Conservation (phyloP, 2,113 vertebrate species). For the Grantiella picta region DNA sequence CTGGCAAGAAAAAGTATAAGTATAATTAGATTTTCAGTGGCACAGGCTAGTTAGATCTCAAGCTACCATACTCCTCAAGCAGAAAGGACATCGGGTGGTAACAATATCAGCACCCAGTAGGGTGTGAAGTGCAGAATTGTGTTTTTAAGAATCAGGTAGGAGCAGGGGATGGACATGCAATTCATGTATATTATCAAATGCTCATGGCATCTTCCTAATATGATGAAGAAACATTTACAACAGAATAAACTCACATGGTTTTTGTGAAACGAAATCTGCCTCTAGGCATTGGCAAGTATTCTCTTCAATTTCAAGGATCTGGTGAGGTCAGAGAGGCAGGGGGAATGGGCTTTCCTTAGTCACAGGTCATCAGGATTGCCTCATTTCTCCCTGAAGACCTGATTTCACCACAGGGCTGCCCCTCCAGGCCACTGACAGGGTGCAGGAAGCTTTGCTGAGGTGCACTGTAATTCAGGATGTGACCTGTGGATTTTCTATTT, state of each 20-base stretch:
- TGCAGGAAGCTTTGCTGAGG: not conserved
- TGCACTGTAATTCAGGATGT: not conserved
- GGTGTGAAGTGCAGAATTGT: not conserved
- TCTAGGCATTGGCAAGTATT: not conserved
- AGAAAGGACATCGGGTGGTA: not conserved
- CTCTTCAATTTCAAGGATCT: not conserved
- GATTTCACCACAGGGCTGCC: not conserved
- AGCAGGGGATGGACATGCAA: not conserved
- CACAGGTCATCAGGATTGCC: not conserved
- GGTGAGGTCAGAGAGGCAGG: not conserved
- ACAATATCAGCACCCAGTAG: not conserved
- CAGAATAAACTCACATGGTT: not conserved
- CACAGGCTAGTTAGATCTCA: not conserved
- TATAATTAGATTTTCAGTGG: slow-evolving; percentile 7
- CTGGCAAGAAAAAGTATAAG: not conserved
- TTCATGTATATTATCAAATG: not conserved
- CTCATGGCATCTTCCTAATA: not conserved
- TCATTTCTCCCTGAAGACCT: not conserved
- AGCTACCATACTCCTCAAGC: not conserved
- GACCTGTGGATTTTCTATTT: not conserved
- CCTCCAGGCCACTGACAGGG: not conserved
- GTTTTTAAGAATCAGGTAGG: not conserved
- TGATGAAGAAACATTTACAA: not conserved
- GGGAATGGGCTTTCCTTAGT: not conserved
- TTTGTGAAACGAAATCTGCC: not conserved